Base-by-base conservation (phyloP, 2,113 vertebrate species). In the Paramisgurnus dabryanus region DNA sequence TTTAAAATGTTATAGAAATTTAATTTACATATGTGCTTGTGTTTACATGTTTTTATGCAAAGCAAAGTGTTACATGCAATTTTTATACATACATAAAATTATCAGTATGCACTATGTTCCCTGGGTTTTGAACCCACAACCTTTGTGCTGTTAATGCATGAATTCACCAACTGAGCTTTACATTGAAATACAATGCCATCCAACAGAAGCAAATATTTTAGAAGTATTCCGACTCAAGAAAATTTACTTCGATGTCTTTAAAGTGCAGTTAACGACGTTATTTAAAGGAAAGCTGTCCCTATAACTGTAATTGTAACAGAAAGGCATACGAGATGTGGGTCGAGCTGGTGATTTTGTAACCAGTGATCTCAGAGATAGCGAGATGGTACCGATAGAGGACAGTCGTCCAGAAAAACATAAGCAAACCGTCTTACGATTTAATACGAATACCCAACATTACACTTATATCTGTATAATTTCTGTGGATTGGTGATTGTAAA, bases 341-440 rank as follows among this genome's bases (percentile, higher is more conserved):
- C 22, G 41, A 58, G 75, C 13, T 7, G 79, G 49, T 5, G 55
- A 9, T 75, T 73, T 64, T 67, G 70, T 74, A 67, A 75, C 41
- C 49, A 60, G 43, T 81, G 63, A 75, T 81, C 63, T 75, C 65
- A 15, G 65, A 53, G 69, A 79, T 84, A 67, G 69, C 49, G 22
- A 73, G 63, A 84, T 79, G 69, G 58, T 57, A 76, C 58, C 67
- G 66, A 77, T 76, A 72, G 71, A 79, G 41, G 76, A 66, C 49
- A 13, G 43, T 76, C 58, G 18, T 50, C 13, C 7, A 64, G 58
- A 76, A 64, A 50, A 75, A 6, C 73, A 49, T 22, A 22, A 22
- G 22, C 22, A 72, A 71, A 57, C 22, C 39, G 69, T 17, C 50
- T 58, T 17, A 11, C 40, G 8, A 8, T 74, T 7, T 64, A 11